phyloP scores from a whole-genome alignment of 1,140 invertebrate species.

The Ceratina calcarata region DNA sequence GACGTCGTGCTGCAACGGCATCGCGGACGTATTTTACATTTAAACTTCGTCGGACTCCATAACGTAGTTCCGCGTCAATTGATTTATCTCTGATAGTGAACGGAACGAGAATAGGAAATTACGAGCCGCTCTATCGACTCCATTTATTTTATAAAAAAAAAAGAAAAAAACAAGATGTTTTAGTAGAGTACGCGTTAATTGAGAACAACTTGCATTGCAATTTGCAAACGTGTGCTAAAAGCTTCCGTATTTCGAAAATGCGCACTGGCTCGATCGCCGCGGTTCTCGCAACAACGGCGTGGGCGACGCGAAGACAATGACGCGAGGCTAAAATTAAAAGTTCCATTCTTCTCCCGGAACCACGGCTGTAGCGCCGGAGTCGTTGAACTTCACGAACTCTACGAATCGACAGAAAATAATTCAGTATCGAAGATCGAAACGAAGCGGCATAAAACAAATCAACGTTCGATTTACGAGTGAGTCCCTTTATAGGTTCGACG shows the following conservation, averaged over 20 bases:
- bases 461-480: slow-evolving; percentile 46
- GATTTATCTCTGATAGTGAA: background rate
- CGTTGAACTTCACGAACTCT: background rate
- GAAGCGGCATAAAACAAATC: slow-evolving; percentile 31
- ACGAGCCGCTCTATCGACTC: too few species aligned
- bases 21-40: slow-evolving; percentile 7
- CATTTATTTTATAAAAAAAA: too few species aligned
- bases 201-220: too few species aligned
- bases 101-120: too few species aligned
- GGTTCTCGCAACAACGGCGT: background rate
- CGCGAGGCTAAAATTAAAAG: slow-evolving; percentile 18
- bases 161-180: too few species aligned
- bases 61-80: background rate
- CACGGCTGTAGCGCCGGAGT: too few species aligned
- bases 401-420: background rate
- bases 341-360: background rate
- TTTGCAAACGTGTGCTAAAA: too few species aligned
- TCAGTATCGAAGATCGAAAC: background rate
- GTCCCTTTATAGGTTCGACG: background rate
- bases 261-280: too few species aligned
- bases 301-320: slow-evolving; percentile 4
- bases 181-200: too few species aligned
- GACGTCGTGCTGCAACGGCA: background rate
- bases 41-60: background rate
- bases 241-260: too few species aligned